A percentile compares a stretch with the other conserved stretches of the same genome.
Evolutionary conservation across 2,888 invertebrate genomes (phyloP).

Genomic region (Neoitamus cyanurus): DNA sequence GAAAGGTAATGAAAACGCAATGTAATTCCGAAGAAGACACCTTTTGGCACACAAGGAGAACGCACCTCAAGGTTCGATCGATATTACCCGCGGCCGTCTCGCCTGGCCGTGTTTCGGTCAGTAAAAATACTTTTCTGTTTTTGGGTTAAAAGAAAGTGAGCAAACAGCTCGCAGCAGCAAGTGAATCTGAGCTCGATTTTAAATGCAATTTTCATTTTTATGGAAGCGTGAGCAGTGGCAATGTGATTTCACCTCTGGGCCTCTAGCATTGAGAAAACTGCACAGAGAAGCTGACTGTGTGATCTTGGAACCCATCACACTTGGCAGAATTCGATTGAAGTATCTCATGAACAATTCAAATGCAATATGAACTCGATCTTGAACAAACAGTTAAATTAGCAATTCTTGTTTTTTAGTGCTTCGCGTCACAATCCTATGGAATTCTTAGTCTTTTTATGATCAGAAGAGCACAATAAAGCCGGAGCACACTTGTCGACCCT

Average conservation of each 20-base stretch:
- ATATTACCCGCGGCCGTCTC: background rate
- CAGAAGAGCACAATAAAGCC: background rate
- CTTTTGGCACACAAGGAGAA: background rate
- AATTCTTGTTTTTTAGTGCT: background rate
- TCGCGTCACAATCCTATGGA: background rate
- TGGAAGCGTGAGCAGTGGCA: background rate
- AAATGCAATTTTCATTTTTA: background rate
- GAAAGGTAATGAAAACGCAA: background rate
- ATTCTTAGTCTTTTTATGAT: background rate
- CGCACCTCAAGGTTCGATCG: background rate
- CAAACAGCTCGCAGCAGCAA: background rate
- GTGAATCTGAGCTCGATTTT: conserved; percentile 28
- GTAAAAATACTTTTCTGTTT: conserved; percentile 1
- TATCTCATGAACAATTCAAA: background rate
- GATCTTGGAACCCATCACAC: background rate
- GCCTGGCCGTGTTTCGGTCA: background rate
- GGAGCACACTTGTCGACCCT: background rate
- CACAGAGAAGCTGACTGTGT: background rate
- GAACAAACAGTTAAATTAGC: background rate
- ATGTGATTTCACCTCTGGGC: background rate
- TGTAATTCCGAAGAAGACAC: background rate
- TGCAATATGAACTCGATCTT: conserved; percentile 1
- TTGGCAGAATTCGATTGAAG: background rate
- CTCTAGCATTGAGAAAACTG: background rate
- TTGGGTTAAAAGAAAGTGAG: conserved; percentile 25